A percentile compares a stretch with the other conserved stretches of the same genome.
These are phyloP conservation scores for Eonycteris spelaea DNA, from an alignment of 2,113 vertebrate genomes.

Conservation along the genomic window DNA sequence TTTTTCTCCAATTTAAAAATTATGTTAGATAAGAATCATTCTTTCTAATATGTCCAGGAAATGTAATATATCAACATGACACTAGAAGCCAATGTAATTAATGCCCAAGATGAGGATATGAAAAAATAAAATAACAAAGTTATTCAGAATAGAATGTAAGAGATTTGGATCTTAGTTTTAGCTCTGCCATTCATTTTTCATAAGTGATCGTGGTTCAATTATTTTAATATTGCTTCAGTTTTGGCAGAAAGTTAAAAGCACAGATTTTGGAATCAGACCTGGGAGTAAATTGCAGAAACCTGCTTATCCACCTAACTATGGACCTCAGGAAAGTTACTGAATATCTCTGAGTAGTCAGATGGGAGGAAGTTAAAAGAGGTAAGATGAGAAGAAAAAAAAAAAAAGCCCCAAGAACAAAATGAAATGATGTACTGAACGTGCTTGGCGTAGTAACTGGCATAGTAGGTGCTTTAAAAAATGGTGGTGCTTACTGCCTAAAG, in stretches of 20 bases:
- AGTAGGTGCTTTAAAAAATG: not conserved
- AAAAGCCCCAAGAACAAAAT: not conserved
- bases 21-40: not conserved
- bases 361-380: not conserved
- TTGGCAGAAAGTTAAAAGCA: not conserved
- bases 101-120: not conserved
- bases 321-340: not conserved
- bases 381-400: not conserved
- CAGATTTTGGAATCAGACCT: not conserved
- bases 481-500: not conserved
- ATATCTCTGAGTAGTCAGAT: constrained; percentile 25
- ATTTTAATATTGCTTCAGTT: constrained; percentile 20
- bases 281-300: not conserved
- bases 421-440: not conserved
- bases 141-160: constrained; percentile 27
- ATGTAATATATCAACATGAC: not conserved
- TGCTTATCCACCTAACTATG: not conserved
- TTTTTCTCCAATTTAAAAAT: not conserved
- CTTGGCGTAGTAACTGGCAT: no score
- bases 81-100: not conserved
- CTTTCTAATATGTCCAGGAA: not conserved
- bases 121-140: constrained; percentile 11
- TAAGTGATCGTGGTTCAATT: not conserved
- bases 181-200: not conserved
- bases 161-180: constrained; percentile 29